A percentile compares a stretch with the other conserved stretches of the same genome.
Conservation (phyloP, 2,888 invertebrate species). For the Onchidella celtica region DNA sequence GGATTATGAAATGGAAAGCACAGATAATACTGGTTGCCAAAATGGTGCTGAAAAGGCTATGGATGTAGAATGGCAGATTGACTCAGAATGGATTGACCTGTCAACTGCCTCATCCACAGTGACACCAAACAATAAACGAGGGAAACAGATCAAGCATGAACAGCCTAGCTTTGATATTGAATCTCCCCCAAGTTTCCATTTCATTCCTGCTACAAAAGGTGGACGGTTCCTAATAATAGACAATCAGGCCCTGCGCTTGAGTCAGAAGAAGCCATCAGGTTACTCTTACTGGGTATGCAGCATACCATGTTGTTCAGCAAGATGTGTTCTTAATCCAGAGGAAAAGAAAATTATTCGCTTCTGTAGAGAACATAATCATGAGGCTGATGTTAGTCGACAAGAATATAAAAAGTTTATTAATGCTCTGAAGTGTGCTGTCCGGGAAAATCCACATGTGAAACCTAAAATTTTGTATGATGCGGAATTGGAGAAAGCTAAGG, state of each 20-base stretch:
- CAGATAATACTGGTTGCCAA: not conserved
- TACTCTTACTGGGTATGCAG: slow-evolving; percentile 49
- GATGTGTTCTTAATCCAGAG: slow-evolving; percentile 43
- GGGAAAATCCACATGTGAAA: slow-evolving; percentile 49
- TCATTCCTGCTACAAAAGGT: slow-evolving; percentile 32
- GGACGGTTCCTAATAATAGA: slow-evolving; percentile 41
- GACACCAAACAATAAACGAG: slow-evolving; percentile 12
- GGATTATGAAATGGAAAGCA: slow-evolving; percentile 41
- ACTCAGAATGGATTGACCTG: slow-evolving; percentile 46
- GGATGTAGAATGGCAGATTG: slow-evolving; percentile 45
- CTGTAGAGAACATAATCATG: slow-evolving; percentile 44
- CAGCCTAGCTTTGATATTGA: slow-evolving; percentile 3
- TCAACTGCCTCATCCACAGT: slow-evolving; percentile 16
- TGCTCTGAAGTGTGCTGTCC: slow-evolving; percentile 41
- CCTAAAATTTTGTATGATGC: slow-evolving; percentile 43
- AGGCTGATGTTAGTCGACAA: slow-evolving; percentile 40
- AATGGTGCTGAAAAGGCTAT: slow-evolving; percentile 20
- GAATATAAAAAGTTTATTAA: slow-evolving; percentile 47
- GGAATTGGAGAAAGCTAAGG: slow-evolving; percentile 39
- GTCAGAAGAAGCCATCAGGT: slow-evolving; percentile 39
- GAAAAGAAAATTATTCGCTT: slow-evolving; percentile 38
- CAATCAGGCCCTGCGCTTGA: slow-evolving; percentile 37
- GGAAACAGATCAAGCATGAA: not conserved
- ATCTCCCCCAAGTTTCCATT: slow-evolving; percentile 26
- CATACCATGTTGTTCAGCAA: slow-evolving; percentile 47